A percentile compares a stretch with the other conserved stretches of the same genome.
phyloP scores from a whole-genome alignment of 2,113 vertebrate genomes.

The Nicator chloris region DNA sequence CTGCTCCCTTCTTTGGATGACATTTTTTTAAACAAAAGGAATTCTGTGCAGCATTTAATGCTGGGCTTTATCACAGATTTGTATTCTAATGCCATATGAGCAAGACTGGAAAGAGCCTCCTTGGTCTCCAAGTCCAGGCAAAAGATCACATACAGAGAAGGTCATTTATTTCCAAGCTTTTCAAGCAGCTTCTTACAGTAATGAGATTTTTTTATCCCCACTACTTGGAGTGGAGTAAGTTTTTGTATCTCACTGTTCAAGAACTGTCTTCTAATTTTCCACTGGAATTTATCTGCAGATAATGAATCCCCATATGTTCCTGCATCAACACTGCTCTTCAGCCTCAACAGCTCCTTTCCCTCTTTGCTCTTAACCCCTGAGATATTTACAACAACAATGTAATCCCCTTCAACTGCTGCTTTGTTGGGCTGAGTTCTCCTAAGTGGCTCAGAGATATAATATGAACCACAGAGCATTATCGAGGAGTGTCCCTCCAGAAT shows the following conservation, averaged over 20 bases:
- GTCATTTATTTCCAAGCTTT: background rate
- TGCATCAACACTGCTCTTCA: background rate
- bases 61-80: background rate
- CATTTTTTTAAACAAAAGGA: background rate
- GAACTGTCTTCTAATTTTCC: background rate
- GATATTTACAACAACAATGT: background rate
- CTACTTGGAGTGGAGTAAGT: background rate
- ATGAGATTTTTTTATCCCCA: background rate
- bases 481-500: background rate
- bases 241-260: background rate
- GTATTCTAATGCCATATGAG: background rate
- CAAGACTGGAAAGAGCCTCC: background rate
- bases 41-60: background rate
- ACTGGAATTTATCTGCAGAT: slow-evolving; percentile 3
- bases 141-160: background rate
- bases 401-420: background rate
- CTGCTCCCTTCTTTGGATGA: background rate
- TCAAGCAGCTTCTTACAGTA: background rate
- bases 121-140: background rate
- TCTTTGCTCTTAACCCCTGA: background rate
- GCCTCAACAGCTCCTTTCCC: background rate
- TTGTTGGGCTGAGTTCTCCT: background rate
- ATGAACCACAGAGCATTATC: background rate
- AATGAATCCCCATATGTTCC: background rate
- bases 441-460: background rate